Conservation (phyloP, 2,113 vertebrate species). For the Hiodon alosoides region DNA sequence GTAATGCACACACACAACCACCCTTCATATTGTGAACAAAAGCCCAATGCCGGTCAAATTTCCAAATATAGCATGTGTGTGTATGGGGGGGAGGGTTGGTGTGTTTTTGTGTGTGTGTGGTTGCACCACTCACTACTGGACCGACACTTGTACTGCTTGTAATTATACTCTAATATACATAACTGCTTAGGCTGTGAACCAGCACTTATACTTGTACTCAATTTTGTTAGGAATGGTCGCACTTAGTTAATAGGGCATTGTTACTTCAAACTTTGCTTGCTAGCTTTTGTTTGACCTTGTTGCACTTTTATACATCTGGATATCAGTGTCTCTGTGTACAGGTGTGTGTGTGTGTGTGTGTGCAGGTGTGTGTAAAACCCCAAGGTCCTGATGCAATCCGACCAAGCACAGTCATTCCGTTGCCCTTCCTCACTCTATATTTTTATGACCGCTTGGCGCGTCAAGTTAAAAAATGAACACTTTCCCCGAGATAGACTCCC, state of each 20-base stretch:
- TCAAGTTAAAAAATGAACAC: constrained; percentile 25
- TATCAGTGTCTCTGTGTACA: neutral
- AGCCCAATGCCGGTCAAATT: neutral
- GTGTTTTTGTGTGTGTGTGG: neutral
- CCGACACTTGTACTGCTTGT: too few species aligned
- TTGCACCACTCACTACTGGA: too few species aligned
- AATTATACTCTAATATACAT: too few species aligned
- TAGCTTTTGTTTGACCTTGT: too few species aligned
- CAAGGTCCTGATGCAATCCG: constrained; percentile 45
- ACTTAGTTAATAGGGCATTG: too few species aligned
- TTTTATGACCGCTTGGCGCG: constrained; percentile 29
- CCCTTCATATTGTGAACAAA: too few species aligned
- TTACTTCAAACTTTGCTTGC: too few species aligned
- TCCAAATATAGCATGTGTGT: neutral
- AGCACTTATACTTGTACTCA: too few species aligned
- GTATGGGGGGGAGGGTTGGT: neutral
- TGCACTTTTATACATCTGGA: too few species aligned
- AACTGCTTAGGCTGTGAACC: too few species aligned
- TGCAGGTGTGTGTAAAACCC: neutral
- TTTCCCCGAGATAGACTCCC: constrained; percentile 25
- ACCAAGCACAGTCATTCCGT: constrained; percentile 47
- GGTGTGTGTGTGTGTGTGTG: neutral
- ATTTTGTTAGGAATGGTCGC: too few species aligned
- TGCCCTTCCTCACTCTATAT: constrained; percentile 53
- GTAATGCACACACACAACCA: too few species aligned